phyloP scores from a whole-genome alignment of 2,797 vertebrate genomes.

The Myotis myotis region DNA sequence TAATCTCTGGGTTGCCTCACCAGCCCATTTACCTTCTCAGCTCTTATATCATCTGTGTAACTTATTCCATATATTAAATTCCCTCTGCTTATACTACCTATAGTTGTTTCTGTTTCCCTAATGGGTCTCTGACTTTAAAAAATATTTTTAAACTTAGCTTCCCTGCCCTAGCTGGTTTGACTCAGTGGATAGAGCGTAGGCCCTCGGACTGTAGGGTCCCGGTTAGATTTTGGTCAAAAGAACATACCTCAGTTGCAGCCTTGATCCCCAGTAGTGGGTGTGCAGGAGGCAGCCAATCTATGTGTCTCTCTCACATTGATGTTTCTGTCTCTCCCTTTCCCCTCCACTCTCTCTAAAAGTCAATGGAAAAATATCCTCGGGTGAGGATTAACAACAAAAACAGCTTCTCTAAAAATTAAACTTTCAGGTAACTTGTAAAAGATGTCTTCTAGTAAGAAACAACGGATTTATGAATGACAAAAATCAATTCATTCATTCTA shows the following conservation, averaged over 20 bases:
- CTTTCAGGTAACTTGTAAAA: not conserved
- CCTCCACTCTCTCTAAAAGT: no score
- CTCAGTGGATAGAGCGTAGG: no score
- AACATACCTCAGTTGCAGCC: no score
- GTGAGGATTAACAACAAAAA: not conserved
- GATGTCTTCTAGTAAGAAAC: slow-evolving; percentile 26
- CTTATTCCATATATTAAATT: not conserved
- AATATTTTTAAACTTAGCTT: slow-evolving; percentile 48
- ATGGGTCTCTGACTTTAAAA: slow-evolving; percentile 31
- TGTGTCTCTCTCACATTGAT: no score
- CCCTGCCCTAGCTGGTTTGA: not conserved
- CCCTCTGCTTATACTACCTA: not conserved
- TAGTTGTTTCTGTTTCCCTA: slow-evolving; percentile 15
- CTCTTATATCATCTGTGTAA: not conserved
- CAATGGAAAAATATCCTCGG: no score
- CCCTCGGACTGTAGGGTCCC: no score
- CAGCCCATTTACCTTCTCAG: not conserved
- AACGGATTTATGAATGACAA: slow-evolving; percentile 29
- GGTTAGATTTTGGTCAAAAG: no score
- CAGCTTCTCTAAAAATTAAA: slow-evolving; percentile 54
- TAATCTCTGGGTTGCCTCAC: not conserved
- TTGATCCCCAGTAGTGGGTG: no score
- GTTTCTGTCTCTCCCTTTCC: no score
- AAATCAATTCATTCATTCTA: slow-evolving; percentile 20
- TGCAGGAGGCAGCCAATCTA: no score